phyloP scores from a whole-genome alignment of 2,797 vertebrate genomes.

The Spea hammondii region DNA sequence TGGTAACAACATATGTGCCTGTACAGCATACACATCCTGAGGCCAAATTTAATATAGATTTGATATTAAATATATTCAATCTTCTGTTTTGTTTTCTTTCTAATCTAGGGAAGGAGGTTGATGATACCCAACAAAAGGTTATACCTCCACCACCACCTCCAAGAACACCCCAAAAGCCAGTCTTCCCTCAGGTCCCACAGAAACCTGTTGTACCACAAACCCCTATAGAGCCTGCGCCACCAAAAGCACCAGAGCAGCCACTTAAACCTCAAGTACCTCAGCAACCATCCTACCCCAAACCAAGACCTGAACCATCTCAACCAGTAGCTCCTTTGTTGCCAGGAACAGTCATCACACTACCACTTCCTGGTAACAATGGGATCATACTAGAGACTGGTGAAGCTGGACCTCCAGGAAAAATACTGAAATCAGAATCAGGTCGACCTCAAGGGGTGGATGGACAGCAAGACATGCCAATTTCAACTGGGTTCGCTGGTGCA shows the following conservation, averaged over 20 bases:
- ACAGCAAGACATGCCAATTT: constrained; percentile 61
- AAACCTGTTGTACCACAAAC: constrained; percentile 19
- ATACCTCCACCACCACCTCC: constrained; percentile 10
- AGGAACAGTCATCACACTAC: constrained; percentile 46
- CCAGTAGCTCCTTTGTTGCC: constrained; percentile 46
- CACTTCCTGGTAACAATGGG: constrained; percentile 63
- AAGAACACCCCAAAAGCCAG: not conserved
- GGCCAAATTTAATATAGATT: too few species aligned
- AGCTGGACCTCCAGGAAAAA: constrained; percentile 85
- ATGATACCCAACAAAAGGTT: constrained; percentile 7
- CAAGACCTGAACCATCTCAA: constrained; percentile 24
- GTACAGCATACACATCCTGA: too few species aligned
- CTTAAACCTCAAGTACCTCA: constrained; percentile 58
- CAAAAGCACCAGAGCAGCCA: constrained; percentile 37
- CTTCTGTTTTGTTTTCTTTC: not conserved
- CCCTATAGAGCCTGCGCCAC: not conserved
- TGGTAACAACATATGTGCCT: too few species aligned
- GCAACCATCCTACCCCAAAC: constrained; percentile 54
- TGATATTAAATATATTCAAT: too few species aligned
- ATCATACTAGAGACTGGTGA: constrained; percentile 81
- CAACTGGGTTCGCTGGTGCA: constrained; percentile 84
- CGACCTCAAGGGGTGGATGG: constrained; percentile 71
- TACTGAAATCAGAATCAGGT: constrained; percentile 69
- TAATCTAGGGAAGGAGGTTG: constrained; percentile 23
- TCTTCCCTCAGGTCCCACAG: not conserved